These are phyloP conservation scores for Loripinus fragilis DNA, from an alignment of 2,888 invertebrate genomes.

Conservation along the genomic window DNA sequence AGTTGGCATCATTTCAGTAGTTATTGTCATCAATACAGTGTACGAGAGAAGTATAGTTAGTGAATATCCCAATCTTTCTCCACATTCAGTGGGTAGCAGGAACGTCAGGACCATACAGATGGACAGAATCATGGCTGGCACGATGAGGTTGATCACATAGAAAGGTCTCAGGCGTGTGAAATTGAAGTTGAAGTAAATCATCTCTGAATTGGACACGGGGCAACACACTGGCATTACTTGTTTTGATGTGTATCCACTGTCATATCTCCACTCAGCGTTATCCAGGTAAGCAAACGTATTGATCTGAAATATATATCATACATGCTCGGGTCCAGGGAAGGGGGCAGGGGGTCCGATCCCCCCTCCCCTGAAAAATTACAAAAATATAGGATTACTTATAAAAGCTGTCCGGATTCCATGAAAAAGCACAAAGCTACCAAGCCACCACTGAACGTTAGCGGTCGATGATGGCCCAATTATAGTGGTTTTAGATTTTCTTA, in stretches of 20 bases:
- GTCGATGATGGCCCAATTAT: too few species aligned
- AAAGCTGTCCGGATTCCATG: too few species aligned
- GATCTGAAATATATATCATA: constrained; percentile 13
- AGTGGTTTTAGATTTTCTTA: too few species aligned
- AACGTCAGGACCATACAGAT: constrained; percentile 7
- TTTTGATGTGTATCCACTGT: not conserved
- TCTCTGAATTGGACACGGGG: not conserved
- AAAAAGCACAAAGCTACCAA: too few species aligned
- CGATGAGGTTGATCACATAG: constrained; percentile 1
- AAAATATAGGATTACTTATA: too few species aligned
- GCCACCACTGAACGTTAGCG: too few species aligned
- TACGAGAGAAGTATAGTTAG: not conserved
- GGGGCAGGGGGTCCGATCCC: too few species aligned
- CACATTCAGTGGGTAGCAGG: constrained; percentile 1
- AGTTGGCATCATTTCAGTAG: not conserved
- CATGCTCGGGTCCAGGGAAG: too few species aligned
- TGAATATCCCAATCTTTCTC: not conserved
- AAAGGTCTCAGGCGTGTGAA: not conserved
- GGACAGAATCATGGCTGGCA: not conserved
- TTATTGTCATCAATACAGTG: constrained; percentile 6
- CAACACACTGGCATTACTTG: not conserved
- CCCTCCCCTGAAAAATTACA: too few species aligned
- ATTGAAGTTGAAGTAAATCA: not conserved
- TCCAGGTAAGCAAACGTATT: not conserved
- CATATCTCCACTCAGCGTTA: not conserved